Evolutionary conservation across 2,113 vertebrate species (phyloP).

Genomic region (Lagopus leucura): DNA sequence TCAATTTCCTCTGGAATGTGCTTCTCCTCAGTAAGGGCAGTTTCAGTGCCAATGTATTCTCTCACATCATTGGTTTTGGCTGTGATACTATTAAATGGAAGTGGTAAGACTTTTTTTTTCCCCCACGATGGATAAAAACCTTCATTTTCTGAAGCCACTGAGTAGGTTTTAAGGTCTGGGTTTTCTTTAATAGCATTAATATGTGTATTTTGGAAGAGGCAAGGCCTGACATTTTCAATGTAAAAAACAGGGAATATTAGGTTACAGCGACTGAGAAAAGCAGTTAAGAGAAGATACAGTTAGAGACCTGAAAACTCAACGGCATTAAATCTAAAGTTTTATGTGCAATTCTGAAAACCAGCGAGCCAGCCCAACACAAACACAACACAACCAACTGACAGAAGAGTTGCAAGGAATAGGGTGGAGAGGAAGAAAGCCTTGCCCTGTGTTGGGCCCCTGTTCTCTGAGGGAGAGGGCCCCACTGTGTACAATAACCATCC

Average conservation of each 20-base stretch:
- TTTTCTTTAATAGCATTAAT: neutral
- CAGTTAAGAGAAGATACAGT: neutral
- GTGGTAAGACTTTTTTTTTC: neutral
- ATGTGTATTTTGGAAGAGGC: conserved; percentile 36
- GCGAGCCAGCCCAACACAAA: neutral
- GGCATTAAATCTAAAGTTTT: neutral
- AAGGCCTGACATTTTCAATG: neutral
- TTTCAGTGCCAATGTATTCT: conserved; percentile 40
- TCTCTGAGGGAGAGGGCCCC: neutral
- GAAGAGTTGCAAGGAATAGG: neutral
- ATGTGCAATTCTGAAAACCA: neutral
- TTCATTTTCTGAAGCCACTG: conserved; percentile 16
- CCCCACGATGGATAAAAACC: neutral
- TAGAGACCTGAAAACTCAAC: neutral
- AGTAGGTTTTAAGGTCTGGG: neutral
- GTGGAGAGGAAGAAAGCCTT: neutral
- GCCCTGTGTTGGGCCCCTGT: rapidly evolving
- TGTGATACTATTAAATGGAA: conserved; percentile 38
- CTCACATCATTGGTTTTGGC: conserved; percentile 38
- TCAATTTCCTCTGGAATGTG: conserved; percentile 70
- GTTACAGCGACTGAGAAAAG: neutral
- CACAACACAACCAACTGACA: neutral
- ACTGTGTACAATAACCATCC: rapidly evolving
- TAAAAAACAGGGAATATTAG: conserved; percentile 4
- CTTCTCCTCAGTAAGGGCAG: conserved; percentile 46